Percentiles rank a stretch among this genome's conserved stretches.
These are phyloP conservation scores for Gallinago paraguaiae DNA, from an alignment of 2,113 vertebrate species.

Conservation along the genomic window DNA sequence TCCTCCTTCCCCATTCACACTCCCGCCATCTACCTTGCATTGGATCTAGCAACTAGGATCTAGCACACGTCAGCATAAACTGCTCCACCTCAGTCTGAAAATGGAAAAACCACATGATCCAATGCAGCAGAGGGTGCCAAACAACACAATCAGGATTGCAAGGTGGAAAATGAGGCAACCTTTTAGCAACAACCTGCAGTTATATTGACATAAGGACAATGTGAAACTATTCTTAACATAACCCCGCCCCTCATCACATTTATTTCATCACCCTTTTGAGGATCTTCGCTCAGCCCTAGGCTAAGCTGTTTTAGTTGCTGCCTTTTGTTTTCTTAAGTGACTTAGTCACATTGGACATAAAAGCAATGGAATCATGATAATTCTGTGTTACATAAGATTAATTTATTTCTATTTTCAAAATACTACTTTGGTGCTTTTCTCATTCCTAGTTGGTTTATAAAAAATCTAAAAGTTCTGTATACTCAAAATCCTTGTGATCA, in stretches of 20 bases:
- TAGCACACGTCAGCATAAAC: neutral
- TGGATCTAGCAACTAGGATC: neutral
- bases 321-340: neutral
- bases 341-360: neutral
- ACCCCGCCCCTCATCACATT: neutral
- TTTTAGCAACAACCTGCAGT: neutral
- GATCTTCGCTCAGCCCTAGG: neutral
- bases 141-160: neutral
- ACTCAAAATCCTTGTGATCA: neutral
- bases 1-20: neutral
- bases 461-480: neutral
- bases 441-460: neutral
- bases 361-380: neutral
- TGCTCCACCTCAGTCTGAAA: neutral
- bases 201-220: neutral
- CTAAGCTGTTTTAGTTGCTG: neutral
- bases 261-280: neutral
- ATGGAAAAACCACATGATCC: fast-evolving
- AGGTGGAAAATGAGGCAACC: neutral
- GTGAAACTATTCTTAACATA: neutral
- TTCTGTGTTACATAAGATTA: neutral
- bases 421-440: fast-evolving
- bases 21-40: neutral
- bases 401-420: neutral
- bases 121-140: neutral